phyloP scores from a whole-genome alignment of 2,113 vertebrate genomes.

The Carassius gibelio region DNA sequence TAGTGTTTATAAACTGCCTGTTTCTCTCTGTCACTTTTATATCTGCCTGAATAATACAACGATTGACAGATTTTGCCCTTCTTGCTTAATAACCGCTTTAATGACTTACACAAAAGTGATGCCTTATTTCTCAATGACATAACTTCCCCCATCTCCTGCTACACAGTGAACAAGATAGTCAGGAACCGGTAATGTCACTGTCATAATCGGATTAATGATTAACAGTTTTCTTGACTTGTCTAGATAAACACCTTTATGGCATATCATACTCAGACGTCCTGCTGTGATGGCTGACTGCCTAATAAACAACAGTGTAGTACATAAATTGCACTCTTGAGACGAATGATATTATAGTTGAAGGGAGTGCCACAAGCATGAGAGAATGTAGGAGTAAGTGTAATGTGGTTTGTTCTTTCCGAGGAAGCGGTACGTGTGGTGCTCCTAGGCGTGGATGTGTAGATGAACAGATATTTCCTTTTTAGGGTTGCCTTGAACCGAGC shows the following conservation, averaged over 20 bases:
- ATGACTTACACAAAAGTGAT: not conserved
- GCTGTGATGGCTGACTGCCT: not conserved
- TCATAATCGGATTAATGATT: conserved; percentile 21
- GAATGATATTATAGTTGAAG: conserved; percentile 8
- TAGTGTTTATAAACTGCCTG: not conserved
- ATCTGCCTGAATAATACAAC: not conserved
- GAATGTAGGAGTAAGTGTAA: conserved; percentile 12
- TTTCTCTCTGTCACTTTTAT: not conserved
- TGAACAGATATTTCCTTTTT: conserved; percentile 37
- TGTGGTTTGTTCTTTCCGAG: conserved; percentile 11
- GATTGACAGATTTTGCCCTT: not conserved
- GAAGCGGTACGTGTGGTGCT: conserved; percentile 28
- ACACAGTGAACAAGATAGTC: not conserved
- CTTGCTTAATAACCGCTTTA: not conserved
- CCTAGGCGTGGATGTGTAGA: conserved; percentile 16
- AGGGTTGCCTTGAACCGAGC: not conserved
- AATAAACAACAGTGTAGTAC: not conserved
- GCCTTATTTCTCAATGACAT: conserved; percentile 1
- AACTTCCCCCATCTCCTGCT: not conserved
- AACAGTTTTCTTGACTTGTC: not conserved
- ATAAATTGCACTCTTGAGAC: not conserved
- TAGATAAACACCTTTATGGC: conserved; percentile 13
- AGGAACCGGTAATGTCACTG: conserved; percentile 11
- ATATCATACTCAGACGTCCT: not conserved
- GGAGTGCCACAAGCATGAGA: not conserved